Base-by-base conservation (phyloP, 2,888 invertebrate genomes). In the Drosophila pseudotakahashii region DNA sequence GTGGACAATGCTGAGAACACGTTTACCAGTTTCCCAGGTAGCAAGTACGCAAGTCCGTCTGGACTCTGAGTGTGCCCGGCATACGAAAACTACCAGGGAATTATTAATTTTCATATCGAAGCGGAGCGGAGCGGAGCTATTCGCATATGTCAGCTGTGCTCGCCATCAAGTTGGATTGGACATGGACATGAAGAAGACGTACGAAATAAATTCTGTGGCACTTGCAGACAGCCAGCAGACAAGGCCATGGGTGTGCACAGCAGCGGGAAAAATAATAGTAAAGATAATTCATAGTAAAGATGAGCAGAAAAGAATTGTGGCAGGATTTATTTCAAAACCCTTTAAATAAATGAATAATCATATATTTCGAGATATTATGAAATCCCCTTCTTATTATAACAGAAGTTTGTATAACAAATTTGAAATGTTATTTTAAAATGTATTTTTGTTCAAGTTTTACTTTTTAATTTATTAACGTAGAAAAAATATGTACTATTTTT, bases 121-220 rank as follows among this genome's bases (percentile, higher is more conserved):
- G 67, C 37, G 10, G 48, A 71, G 63, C 64, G 88, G 58, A 51
- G 67, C 37, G 14, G 48, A 71, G 63, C 64, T 55, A 48, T 57
- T 63, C 61, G 70, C 60, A 67, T 77, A 59, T 60, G 64, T 58
- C 73, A 67, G 73, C 68, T 54, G 47, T 60, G 86, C 68, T 73
- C 47, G 73, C 82, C 82, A 58, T 74, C 66, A 47, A 48, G 6
- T 7, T 34, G 48, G 16, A 55, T 44, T 34, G 32, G 48, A 55
- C 47, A 32, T 75, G 70, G 87, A 83, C 85, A 58, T 79, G 85
- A 87, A 84, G 85, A 84, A 84, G 82, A 87, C 88, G 75, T 87
- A 81, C 76, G 77, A 71, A 81, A 88, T 82, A 87, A 87, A 82
- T 88, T 74, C 77, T 82, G 72, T 87, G 88, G 82, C 88, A 82